Evolutionary conservation across 35 echinoderm and acorn worm species (phyloP).

Genomic region (Apostichopus californicus): DNA sequence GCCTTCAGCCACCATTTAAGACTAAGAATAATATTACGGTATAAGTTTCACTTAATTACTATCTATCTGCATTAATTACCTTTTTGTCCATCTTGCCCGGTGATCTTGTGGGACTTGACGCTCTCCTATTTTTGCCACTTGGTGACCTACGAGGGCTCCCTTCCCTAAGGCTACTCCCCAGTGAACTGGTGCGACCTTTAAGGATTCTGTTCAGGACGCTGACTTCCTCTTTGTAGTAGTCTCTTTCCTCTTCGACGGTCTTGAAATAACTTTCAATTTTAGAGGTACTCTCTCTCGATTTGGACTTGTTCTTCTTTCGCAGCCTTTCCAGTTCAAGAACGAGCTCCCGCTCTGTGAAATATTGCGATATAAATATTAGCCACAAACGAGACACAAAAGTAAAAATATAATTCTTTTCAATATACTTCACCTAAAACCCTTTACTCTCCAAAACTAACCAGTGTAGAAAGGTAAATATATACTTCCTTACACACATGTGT

Average conservation of each 20-base stretch:
- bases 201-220: constrained; percentile 89
- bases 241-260: constrained; percentile 91
- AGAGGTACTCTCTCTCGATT: constrained; percentile 34
- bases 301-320: constrained; percentile 67
- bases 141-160: constrained; percentile 75
- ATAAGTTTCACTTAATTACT: too few species aligned
- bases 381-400: too few species aligned
- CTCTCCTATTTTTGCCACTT: constrained; percentile 57
- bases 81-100: constrained; percentile 49
- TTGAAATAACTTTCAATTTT: constrained; percentile 82
- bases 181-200: constrained; percentile 47
- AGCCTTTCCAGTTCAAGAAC: constrained; percentile 91
- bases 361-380: too few species aligned
- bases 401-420: too few species aligned
- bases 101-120: constrained; percentile 66
- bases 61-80: background rate
- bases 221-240: constrained; percentile 94
- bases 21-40: too few species aligned
- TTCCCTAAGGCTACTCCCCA: background rate
- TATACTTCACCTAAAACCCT: too few species aligned
- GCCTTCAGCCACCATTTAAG: too few species aligned
- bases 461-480: too few species aligned
- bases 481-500: too few species aligned
- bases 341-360: constrained; percentile 80
- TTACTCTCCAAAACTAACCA: too few species aligned